A percentile compares a stretch with the other conserved stretches of the same genome.
phyloP scores from a whole-genome alignment of 1,140 invertebrate genomes.

The Belonocnema kinseyi region DNA sequence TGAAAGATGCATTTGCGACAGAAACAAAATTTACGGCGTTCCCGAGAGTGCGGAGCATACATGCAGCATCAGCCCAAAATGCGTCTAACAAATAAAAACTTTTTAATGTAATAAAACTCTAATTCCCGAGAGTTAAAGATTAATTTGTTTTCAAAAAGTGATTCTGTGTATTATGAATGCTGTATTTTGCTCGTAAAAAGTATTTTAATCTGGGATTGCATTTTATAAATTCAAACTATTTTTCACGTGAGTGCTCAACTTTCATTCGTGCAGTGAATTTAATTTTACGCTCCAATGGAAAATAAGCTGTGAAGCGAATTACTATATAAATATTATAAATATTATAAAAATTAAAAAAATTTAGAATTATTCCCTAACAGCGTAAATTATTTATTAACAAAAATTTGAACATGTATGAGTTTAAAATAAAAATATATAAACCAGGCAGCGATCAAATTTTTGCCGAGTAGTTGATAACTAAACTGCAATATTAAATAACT shows the following conservation, averaged over 20 bases:
- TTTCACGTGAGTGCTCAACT: neutral
- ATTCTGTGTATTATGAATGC: neutral
- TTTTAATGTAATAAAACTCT: neutral
- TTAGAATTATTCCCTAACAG: too few species aligned
- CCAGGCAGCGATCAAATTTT: too few species aligned
- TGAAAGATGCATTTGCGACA: neutral
- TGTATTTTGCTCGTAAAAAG: neutral
- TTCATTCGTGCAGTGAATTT: neutral
- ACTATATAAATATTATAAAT: too few species aligned
- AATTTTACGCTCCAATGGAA: neutral
- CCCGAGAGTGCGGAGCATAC: neutral
- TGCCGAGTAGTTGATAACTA: too few species aligned
- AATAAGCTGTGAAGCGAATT: neutral
- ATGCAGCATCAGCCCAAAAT: too few species aligned
- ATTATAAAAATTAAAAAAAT: too few species aligned
- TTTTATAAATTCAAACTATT: neutral
- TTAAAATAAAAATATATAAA: too few species aligned
- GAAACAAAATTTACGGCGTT: neutral
- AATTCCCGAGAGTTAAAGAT: neutral
- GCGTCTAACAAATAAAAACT: too few species aligned
- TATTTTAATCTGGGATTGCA: neutral
- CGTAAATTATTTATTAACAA: too few species aligned
- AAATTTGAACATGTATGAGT: too few species aligned
- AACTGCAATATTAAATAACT: too few species aligned
- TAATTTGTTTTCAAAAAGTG: neutral